phyloP scores from a whole-genome alignment of 1,140 invertebrate species.

The Acromyrmex heyeri region DNA sequence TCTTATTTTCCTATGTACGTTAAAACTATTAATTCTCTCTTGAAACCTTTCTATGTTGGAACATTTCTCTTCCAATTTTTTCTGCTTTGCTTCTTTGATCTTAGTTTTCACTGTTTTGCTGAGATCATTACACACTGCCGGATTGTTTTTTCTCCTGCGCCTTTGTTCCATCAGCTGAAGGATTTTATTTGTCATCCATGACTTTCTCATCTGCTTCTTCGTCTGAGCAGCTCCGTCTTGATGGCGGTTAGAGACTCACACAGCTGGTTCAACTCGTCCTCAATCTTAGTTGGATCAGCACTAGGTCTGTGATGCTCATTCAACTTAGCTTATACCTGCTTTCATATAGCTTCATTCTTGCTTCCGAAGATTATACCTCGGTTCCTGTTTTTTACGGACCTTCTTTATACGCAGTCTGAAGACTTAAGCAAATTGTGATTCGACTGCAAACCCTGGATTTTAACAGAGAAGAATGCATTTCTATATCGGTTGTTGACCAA shows the following conservation, averaged over 20 bases:
- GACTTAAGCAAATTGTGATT: neutral
- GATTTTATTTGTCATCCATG: neutral
- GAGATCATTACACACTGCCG: neutral
- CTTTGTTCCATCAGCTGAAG: neutral
- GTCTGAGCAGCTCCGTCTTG: neutral
- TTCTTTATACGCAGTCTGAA: neutral
- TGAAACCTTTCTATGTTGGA: neutral
- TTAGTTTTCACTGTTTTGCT: neutral
- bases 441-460: neutral
- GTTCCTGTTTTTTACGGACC: neutral
- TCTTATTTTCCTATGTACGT: neutral
- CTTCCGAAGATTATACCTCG: neutral
- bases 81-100: neutral
- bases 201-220: neutral
- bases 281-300: neutral
- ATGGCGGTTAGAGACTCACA: neutral
- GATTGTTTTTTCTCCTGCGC: neutral
- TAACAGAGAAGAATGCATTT: neutral
- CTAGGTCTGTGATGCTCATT: neutral
- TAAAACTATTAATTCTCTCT: neutral
- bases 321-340: neutral
- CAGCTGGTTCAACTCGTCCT: neutral
- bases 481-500: neutral
- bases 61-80: neutral
- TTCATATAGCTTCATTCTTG: neutral